Percentiles rank a stretch among this genome's conserved stretches.
Evolutionary conservation across 2,888 invertebrate genomes (phyloP).

Genomic region (Heliconius aoede): DNA sequence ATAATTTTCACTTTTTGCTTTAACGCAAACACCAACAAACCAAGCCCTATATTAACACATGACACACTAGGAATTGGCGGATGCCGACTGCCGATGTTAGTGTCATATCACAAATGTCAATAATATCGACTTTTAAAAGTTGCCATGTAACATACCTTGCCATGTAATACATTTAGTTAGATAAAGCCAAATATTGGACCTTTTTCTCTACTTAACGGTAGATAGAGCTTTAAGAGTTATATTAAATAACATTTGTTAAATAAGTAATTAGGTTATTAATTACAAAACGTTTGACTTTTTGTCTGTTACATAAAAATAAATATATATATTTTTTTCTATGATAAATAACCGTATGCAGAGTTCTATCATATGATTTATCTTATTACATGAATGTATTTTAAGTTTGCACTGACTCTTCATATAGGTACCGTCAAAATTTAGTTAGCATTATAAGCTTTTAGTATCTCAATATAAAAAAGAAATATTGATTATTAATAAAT

Average conservation of each 20-base stretch:
- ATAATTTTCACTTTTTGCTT: constrained; percentile 32
- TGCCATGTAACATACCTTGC: constrained; percentile 26
- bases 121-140: constrained; percentile 16
- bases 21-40: constrained; percentile 30
- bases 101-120: constrained; percentile 14
- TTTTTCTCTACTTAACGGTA: not conserved
- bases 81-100: constrained; percentile 2
- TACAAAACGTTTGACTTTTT: not conserved
- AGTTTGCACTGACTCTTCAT: not conserved
- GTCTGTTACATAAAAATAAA: not conserved
- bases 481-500: not conserved
- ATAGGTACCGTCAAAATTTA: not conserved
- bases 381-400: not conserved
- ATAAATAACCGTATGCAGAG: not conserved
- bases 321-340: not conserved
- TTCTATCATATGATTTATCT: not conserved
- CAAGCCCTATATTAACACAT: constrained; percentile 10
- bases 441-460: not conserved
- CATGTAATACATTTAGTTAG: too few species aligned
- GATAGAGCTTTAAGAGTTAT: not conserved
- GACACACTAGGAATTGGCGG: constrained; percentile 15
- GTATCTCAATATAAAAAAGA: not conserved
- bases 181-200: not conserved
- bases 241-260: not conserved
- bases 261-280: not conserved